Conservation (phyloP, 92 coral and sea anemone genomes). For the Micromussa lordhowensis region DNA sequence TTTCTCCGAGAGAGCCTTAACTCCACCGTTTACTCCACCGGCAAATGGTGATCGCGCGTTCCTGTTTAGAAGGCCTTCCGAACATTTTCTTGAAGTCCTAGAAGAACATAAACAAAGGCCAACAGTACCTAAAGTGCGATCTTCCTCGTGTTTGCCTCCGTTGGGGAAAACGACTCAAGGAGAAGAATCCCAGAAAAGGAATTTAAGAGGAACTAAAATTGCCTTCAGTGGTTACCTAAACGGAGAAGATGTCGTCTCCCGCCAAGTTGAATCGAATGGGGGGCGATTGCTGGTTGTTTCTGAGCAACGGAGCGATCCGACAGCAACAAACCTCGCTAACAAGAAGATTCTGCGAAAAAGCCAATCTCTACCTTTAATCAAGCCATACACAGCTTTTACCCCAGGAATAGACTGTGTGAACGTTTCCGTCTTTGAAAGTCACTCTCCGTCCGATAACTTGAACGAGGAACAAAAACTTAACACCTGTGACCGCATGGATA, state of each 20-base stretch:
- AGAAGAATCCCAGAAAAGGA: conserved; percentile 1
- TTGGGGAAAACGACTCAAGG: conserved; percentile 14
- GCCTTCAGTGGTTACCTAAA: conserved; percentile 2
- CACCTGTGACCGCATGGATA: not conserved
- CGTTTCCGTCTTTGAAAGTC: not conserved
- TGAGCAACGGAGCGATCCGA: not conserved
- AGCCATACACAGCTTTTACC: conserved; percentile 10
- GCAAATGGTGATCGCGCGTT: not conserved
- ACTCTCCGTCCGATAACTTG: conserved; percentile 19
- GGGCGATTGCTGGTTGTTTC: not conserved
- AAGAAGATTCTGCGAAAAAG: conserved; percentile 26
- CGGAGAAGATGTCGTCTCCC: not conserved
- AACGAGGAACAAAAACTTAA: not conserved
- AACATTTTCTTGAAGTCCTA: conserved; percentile 49
- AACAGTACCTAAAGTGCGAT: conserved; percentile 13
- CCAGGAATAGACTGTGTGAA: not conserved
- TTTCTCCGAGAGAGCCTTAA: conserved; percentile 17
- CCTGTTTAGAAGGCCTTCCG: conserved; percentile 40
- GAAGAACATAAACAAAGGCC: conserved; percentile 1
- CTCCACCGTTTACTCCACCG: conserved; percentile 41
- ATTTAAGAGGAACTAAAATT: conserved; percentile 17
- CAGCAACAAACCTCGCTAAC: not conserved
- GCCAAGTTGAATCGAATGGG: not conserved
- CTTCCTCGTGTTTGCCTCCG: conserved; percentile 28
- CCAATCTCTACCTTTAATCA: conserved; percentile 43